A percentile compares a stretch with the other conserved stretches of the same genome.
These are phyloP conservation scores for Leptinotarsa rubiginosa DNA, from an alignment of 2,888 invertebrate species.

Conservation along the genomic window DNA sequence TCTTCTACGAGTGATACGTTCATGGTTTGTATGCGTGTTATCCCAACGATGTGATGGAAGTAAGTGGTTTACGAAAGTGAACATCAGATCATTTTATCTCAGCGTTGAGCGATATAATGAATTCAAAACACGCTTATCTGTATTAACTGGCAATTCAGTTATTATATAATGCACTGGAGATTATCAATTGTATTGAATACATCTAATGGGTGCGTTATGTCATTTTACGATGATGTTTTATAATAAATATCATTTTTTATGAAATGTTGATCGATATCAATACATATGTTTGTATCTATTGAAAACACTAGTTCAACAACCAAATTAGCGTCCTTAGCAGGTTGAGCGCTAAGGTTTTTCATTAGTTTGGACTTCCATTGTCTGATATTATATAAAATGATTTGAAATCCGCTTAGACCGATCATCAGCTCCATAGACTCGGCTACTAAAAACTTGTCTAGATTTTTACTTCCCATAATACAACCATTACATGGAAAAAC, in stretches of 20 bases:
- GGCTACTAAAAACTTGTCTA: too few relatives aligned
- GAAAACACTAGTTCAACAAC: too few relatives aligned
- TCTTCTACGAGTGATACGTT: slow-evolving; percentile 48
- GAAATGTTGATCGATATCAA: too few relatives aligned
- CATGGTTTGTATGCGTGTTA: slow-evolving; percentile 19
- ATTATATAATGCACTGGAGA: neutral
- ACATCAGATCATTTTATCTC: slow-evolving; percentile 7
- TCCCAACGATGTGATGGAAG: neutral
- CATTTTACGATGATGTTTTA: neutral
- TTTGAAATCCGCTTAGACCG: too few relatives aligned
- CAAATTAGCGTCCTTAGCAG: too few relatives aligned
- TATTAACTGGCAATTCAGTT: neutral
- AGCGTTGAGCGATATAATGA: neutral
- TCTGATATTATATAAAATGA: too few relatives aligned
- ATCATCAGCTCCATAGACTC: too few relatives aligned
- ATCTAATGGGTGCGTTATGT: neutral
- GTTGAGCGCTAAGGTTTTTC: too few relatives aligned
- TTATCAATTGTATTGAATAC: neutral
- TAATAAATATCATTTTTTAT: neutral
- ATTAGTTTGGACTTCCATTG: too few relatives aligned
- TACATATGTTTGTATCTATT: too few relatives aligned
- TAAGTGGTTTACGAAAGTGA: neutral
- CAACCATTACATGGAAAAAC: too few relatives aligned
- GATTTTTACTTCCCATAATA: too few relatives aligned
- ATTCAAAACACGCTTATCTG: neutral